Base-by-base conservation (phyloP, 2,797 vertebrate species). In the Peromyscus aztecus region DNA sequence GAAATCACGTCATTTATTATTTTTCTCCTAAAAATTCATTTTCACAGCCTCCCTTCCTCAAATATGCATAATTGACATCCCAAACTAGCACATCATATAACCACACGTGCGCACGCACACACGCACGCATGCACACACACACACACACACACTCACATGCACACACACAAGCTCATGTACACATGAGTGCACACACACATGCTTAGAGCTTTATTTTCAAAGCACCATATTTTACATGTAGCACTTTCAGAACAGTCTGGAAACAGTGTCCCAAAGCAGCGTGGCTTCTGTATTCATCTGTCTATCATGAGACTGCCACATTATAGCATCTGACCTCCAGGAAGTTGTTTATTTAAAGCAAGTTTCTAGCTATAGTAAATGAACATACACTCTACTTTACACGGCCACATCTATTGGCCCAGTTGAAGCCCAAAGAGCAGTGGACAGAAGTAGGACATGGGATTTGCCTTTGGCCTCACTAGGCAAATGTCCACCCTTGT, bases 311-410 rank as follows among this genome's bases (percentile, higher is more conserved):
- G 67, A 94, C 91, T 84, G 24, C 23, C 85, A 9, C 73, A 55
- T 55, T 73, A 12, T 10, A 73, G 27, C 73, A 81, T 91, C 69
- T 96, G 94, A 96, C 81, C 93, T 96, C 59, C 63, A 92, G 57
- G 24, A 95, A 87, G 63, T 89, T 9, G 23, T 89, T 90, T 92
- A 96, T 95, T 93, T 94, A 81, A 95, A 97, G 57, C 89, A 95
- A 97, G 89, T 63, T 84, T 43, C 81, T 82, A 55, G n/a, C 34
- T 90, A 13, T 86, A 63, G 84, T 67, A 75, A 63, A 94, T 63
- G 86, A 93, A 87, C 83, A 87, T 31, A 52, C 13, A 86, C 80
- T 89, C 87, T 90, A 29, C 59, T 73, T 89, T 73, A 65, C 40
- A 81, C 4, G 67, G 27, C 34, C 63, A 87, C 17, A 95, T 69